Percentiles rank a stretch among this genome's conserved stretches.
These are phyloP conservation scores for Metallyticus violacea DNA, from an alignment of 2,888 invertebrate genomes.

Conservation along the genomic window DNA sequence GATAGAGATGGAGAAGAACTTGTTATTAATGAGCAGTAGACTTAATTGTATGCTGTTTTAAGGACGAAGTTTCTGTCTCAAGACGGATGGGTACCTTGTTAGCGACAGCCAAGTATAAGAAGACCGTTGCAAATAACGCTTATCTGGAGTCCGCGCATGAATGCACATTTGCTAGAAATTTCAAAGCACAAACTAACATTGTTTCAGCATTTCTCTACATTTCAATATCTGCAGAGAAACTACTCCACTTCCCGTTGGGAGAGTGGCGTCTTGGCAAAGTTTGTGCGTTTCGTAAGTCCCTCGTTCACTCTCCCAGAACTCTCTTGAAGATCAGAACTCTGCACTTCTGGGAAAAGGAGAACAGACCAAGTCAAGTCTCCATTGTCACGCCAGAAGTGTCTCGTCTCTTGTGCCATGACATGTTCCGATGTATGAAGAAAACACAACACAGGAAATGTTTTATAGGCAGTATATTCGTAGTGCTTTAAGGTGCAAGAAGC, in stretches of 20 bases:
- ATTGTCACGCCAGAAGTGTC: too few relatives aligned
- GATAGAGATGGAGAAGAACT: background rate
- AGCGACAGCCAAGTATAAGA: too few relatives aligned
- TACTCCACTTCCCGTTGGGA: background rate
- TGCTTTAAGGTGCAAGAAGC: too few relatives aligned
- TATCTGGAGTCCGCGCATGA: background rate
- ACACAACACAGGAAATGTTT: too few relatives aligned
- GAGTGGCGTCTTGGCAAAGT: background rate
- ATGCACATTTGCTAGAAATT: background rate
- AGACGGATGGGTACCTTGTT: background rate
- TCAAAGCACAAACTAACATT: background rate
- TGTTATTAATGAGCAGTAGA: background rate
- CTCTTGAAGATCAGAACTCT: too few relatives aligned
- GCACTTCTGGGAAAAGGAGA: background rate
- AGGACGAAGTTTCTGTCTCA: background rate
- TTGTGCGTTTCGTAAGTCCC: background rate
- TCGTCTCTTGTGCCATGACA: too few relatives aligned
- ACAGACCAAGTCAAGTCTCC: too few relatives aligned
- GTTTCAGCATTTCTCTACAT: background rate
- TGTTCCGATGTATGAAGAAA: too few relatives aligned
- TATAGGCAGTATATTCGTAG: too few relatives aligned
- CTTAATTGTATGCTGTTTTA: background rate
- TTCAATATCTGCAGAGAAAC: background rate
- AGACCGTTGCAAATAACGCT: background rate
- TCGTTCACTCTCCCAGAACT: background rate